Evolutionary conservation across 2,888 invertebrate species (phyloP).

Genomic region (Spilosoma lubricipeda): DNA sequence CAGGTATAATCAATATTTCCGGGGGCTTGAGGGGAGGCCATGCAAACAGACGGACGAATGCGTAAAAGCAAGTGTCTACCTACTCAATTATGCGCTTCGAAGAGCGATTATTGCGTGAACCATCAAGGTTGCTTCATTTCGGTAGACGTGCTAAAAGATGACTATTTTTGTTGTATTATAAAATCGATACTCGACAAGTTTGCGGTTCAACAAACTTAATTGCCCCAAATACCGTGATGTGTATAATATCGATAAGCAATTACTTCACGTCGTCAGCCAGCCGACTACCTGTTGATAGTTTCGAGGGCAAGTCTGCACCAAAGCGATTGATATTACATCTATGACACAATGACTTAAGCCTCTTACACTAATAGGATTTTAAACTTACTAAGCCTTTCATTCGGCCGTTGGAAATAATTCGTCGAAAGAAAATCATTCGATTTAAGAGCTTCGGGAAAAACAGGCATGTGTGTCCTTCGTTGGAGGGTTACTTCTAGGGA

Average conservation of each 20-base stretch:
- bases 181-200: background rate
- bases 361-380: conserved; percentile 66
- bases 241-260: conserved; percentile 40
- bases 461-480: conserved; percentile 66
- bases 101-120: conserved; percentile 18
- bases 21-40: conserved; percentile 56
- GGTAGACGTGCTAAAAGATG: background rate
- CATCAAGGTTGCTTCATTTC: background rate
- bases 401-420: conserved; percentile 54
- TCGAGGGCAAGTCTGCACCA: conserved; percentile 31
- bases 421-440: conserved; percentile 49
- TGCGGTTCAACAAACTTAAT: conserved; percentile 20
- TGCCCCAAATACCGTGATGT: conserved; percentile 21
- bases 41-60: conserved; percentile 63
- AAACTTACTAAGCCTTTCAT: conserved; percentile 60
- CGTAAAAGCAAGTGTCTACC: conserved; percentile 62
- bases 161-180: background rate
- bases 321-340: conserved; percentile 47
- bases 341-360: conserved; percentile 58
- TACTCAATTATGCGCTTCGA: conserved; percentile 43
- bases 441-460: conserved; percentile 60
- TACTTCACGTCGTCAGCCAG: conserved; percentile 30
- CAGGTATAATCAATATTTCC: conserved; percentile 77
- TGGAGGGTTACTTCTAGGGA: conserved; percentile 73
- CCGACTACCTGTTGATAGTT: conserved; percentile 47